phyloP scores from a whole-genome alignment of 2,888 invertebrate genomes.

The Deilephila elpenor region DNA sequence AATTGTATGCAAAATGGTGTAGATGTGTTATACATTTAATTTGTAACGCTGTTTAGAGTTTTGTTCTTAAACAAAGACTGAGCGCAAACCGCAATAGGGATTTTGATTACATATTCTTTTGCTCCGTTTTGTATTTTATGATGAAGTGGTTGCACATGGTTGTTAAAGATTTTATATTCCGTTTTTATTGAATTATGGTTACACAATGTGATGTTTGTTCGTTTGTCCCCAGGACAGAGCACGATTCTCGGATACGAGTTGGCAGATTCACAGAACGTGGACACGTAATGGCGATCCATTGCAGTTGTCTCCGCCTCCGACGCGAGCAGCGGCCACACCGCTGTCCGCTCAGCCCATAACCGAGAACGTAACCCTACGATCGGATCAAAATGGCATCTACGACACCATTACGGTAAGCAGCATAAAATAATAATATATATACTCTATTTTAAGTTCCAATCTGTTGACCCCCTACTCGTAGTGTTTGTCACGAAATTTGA shows the following conservation, averaged over 20 bases:
- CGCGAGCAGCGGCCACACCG: conserved; percentile 56
- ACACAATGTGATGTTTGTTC: conserved; percentile 31
- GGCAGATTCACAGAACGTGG: conserved; percentile 90
- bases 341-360: conserved; percentile 55
- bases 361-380: conserved; percentile 55
- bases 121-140: neutral
- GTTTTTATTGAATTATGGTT: conserved; percentile 5
- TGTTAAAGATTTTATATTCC: neutral
- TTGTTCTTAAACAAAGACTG: neutral
- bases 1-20: conserved; percentile 51
- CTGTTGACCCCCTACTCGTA: neutral
- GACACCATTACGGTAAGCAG: conserved; percentile 78
- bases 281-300: conserved; percentile 79
- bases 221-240: conserved; percentile 84
- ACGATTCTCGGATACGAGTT: conserved; percentile 89
- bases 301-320: conserved; percentile 70
- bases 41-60: conserved; percentile 39
- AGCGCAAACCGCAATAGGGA: neutral
- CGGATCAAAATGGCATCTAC: conserved; percentile 77
- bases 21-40: conserved; percentile 49
- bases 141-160: neutral
- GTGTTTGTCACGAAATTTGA: neutral
- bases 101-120: neutral
- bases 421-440: conserved; percentile 10
- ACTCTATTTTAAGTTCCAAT: conserved; percentile 2